Percentiles rank a stretch among this genome's conserved stretches.
phyloP scores from a whole-genome alignment of 2,888 invertebrate species.

The Sesia apiformis region DNA sequence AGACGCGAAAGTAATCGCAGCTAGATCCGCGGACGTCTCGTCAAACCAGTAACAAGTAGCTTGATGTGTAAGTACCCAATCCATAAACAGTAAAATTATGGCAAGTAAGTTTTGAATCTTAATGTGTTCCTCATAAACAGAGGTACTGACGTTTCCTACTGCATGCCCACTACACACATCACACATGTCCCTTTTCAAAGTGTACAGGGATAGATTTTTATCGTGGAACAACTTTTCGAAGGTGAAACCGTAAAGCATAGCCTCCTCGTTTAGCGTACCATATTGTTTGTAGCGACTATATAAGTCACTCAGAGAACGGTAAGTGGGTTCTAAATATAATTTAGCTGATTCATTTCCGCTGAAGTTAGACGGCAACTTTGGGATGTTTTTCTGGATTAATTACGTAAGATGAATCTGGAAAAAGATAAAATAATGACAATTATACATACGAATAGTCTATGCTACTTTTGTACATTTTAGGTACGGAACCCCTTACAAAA shows the following conservation, averaged over 20 bases:
- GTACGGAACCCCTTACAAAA: too few relatives aligned
- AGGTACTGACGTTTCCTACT: constrained; percentile 9
- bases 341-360: constrained; percentile 10
- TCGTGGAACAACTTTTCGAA: constrained; percentile 16
- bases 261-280: constrained; percentile 10
- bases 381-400: constrained; percentile 1
- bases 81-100: constrained; percentile 15
- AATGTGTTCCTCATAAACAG: constrained; percentile 6
- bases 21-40: constrained; percentile 10
- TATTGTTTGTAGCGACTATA: constrained; percentile 13
- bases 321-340: constrained; percentile 15
- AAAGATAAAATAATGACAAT: too few relatives aligned
- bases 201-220: constrained; percentile 16
- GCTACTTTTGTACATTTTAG: too few relatives aligned
- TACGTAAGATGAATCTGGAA: too few relatives aligned
- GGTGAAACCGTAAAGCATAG: constrained; percentile 12
- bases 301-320: constrained; percentile 10
- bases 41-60: constrained; percentile 11
- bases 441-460: too few relatives aligned
- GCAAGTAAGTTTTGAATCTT: constrained; percentile 10
- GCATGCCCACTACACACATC: constrained; percentile 11
- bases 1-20: constrained; percentile 13
- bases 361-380: constrained; percentile 18
- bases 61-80: constrained; percentile 5
- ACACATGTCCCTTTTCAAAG: constrained; percentile 17